phyloP scores from a whole-genome alignment of 1,140 invertebrate species.

The Cepaea nemoralis region DNA sequence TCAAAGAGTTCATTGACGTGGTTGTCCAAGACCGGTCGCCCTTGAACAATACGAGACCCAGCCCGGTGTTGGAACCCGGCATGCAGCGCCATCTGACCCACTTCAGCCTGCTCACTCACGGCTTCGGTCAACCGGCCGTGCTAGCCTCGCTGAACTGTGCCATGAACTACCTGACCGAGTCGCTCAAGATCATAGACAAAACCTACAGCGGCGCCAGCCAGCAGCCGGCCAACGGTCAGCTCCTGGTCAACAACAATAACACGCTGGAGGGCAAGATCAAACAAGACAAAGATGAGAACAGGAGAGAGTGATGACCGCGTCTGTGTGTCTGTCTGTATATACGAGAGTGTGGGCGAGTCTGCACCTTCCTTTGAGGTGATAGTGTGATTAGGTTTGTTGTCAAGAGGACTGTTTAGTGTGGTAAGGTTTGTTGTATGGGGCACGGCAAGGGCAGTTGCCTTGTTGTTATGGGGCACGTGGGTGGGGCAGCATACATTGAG shows the following conservation, averaged over 20 bases:
- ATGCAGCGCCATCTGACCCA: constrained; percentile 98
- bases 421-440: too few species aligned
- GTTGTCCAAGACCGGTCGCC: constrained; percentile 95
- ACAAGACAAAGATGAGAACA: constrained; percentile 42
- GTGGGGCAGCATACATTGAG: too few species aligned
- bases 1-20: constrained; percentile 97
- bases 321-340: too few species aligned
- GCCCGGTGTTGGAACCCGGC: constrained; percentile 88
- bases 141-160: constrained; percentile 96
- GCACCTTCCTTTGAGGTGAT: too few species aligned
- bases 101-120: constrained; percentile 98
- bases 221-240: constrained; percentile 24
- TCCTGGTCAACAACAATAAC: neutral
- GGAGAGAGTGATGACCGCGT: constrained; percentile 40
- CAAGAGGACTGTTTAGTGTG: too few species aligned
- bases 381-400: too few species aligned
- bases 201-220: constrained; percentile 59
- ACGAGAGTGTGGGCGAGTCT: too few species aligned
- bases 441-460: too few species aligned
- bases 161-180: constrained; percentile 97
- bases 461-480: too few species aligned
- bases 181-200: constrained; percentile 96
- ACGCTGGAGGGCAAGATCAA: constrained; percentile 36
- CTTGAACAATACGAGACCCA: constrained; percentile 94
- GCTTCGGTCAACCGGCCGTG: constrained; percentile 97